Evolutionary conservation across 2,797 vertebrate species (phyloP), one percentile per base, ranked within the genome.

Genomic region (Psittacula echo): DNA sequence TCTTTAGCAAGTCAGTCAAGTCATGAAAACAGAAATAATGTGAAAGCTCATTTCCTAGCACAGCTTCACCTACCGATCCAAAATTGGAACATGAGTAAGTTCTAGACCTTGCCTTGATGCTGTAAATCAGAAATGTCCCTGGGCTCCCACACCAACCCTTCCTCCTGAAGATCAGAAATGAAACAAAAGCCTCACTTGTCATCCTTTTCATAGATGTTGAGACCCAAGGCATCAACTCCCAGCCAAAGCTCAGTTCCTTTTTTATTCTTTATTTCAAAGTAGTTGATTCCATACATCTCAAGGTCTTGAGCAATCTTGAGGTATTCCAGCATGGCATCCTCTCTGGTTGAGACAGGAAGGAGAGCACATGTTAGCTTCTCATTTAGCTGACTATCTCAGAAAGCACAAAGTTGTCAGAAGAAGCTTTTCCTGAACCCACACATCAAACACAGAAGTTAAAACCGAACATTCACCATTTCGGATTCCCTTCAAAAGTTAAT

Each of bases 271-370:
- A 99, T 99, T 95, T 99, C 99, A 66, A 99, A 99, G 93, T 99
- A 99, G 98, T 99, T 99, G 91, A 99, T 99, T 18, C 99, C 99
- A 19, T 99, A 99, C 99, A 99, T 99, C 93, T 99, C 99, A 96
- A 99, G 97, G 95, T 99, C 99, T 97, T 99, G 99, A 45, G 99
- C 99, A 26, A 99, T 99, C 98, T 99, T 99, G 97, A 99, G 97
- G 92, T 99, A 99, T 95, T 99, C 99, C 96, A 99, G 74, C 98
- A 99, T 99, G 8, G 99, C 98, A 11, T 97, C 99, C 95, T 99
- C 99, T 93, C 99, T 99, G 86, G n/a, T 41, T 51, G 48, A 95
- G 37, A 82, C 8, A 80, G 16, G 29, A 78, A 48, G 19, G 47
- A 88, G 24, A 76, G 16, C 29, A 89, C 17, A 45, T 19, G 22